phyloP scores from a whole-genome alignment of 2,797 vertebrate species.

The Varecia variegata region DNA sequence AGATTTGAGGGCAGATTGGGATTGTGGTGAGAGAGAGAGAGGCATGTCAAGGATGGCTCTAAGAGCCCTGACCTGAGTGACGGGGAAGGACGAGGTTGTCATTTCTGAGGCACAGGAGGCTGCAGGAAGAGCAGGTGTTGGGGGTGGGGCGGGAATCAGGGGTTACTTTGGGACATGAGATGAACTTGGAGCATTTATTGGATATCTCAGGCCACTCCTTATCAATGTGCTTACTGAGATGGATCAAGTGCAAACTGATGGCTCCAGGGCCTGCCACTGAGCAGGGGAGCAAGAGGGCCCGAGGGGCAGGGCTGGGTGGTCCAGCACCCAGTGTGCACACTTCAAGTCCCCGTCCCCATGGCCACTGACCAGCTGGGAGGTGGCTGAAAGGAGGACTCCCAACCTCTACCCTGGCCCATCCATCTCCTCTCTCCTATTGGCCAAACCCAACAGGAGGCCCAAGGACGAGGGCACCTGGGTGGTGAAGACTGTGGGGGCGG shows the following conservation, averaged over 20 bases:
- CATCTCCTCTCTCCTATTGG: neutral
- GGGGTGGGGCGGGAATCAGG: neutral
- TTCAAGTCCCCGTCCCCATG: neutral
- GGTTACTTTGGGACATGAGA: neutral
- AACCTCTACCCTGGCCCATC: accelerated
- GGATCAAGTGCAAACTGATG: neutral
- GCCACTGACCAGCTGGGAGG: neutral
- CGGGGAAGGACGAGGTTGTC: accelerated
- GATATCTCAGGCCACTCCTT: neutral
- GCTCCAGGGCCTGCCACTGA: neutral
- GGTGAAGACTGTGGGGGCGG: neutral
- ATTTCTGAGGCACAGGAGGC: neutral
- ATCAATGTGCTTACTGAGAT: neutral
- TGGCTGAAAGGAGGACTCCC: neutral
- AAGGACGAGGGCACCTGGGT: neutral
- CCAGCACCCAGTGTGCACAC: no score
- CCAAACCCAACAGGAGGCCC: neutral
- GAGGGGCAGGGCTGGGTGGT: accelerated
- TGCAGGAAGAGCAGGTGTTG: neutral
- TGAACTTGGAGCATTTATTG: neutral
- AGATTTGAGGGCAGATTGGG: neutral
- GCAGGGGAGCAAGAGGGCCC: accelerated
- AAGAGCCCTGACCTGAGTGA: neutral
- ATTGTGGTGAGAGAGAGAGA: neutral
- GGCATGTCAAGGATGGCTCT: neutral